Evolutionary conservation across 2,888 invertebrate genomes (phyloP).

Genomic region (Chloroclystis v-ata): DNA sequence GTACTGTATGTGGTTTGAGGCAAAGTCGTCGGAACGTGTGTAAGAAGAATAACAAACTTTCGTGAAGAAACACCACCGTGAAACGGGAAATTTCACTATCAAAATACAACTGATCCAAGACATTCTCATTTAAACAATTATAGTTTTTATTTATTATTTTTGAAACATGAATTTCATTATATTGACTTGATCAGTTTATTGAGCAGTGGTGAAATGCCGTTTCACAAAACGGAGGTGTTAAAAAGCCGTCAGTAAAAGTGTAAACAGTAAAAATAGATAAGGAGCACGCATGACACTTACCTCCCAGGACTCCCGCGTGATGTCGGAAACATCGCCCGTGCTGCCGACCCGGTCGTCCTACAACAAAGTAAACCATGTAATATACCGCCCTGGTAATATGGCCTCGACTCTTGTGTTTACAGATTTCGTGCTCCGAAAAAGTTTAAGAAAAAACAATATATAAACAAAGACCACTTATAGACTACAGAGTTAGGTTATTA

Average conservation of each 20-base stretch:
- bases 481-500: too few relatives aligned
- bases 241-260: slow-evolving; percentile 23
- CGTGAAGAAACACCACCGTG: slow-evolving; percentile 22
- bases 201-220: not conserved
- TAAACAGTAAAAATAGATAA: not conserved
- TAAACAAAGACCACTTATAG: too few relatives aligned
- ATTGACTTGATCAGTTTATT: too few relatives aligned
- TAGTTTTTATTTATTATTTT: not conserved
- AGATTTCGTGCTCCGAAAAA: too few relatives aligned
- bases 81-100: not conserved
- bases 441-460: too few relatives aligned
- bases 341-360: slow-evolving; percentile 80
- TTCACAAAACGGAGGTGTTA: slow-evolving; percentile 1
- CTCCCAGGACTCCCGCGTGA: slow-evolving; percentile 96
- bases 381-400: slow-evolving; percentile 7
- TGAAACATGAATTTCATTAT: not conserved
- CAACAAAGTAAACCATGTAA: slow-evolving; percentile 34
- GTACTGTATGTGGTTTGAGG: slow-evolving; percentile 70
- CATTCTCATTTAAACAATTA: too few relatives aligned
- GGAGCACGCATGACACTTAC: slow-evolving; percentile 75
- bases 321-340: slow-evolving; percentile 86
- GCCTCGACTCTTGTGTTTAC: not conserved
- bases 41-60: slow-evolving; percentile 40
- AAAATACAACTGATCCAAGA: not conserved
- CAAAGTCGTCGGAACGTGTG: slow-evolving; percentile 51